Percentiles rank a stretch among this genome's conserved stretches.
Conservation (phyloP, 2,888 invertebrate species). For the Miltochrista miniata region DNA sequence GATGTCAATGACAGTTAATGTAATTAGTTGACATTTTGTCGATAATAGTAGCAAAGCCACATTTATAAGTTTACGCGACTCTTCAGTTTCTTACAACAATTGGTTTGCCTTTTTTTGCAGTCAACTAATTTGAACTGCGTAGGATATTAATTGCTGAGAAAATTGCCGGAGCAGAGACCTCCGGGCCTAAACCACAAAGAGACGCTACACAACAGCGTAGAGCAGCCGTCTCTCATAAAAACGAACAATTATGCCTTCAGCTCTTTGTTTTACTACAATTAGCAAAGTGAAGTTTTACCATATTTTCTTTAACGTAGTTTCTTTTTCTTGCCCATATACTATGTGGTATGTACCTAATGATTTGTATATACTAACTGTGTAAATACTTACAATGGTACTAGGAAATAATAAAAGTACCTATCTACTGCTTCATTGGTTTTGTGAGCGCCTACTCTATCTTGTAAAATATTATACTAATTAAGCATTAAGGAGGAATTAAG, state of each 20-base stretch:
- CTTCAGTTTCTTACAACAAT: slow-evolving; percentile 64
- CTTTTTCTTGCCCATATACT: slow-evolving; percentile 41
- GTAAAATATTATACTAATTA: no score
- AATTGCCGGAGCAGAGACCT: slow-evolving; percentile 64
- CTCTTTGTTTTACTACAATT: slow-evolving; percentile 64
- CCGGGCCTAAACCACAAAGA: slow-evolving; percentile 71
- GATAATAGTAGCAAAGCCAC: no score
- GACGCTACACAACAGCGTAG: slow-evolving; percentile 41
- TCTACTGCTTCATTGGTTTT: no score
- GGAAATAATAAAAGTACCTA: no score
- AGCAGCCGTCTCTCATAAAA: slow-evolving; percentile 63
- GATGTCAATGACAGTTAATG: slow-evolving; percentile 45
- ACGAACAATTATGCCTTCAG: slow-evolving; percentile 66
- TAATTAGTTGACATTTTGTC: slow-evolving; percentile 64
- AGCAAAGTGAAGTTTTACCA: slow-evolving; percentile 52
- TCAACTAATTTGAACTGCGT: slow-evolving; percentile 71
- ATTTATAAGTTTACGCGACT: slow-evolving; percentile 36
- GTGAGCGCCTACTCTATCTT: no score
- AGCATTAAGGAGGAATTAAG: no score
- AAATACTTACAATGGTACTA: no score
- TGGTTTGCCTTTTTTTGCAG: slow-evolving; percentile 70
- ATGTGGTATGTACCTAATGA: neutral
- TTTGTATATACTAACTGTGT: neutral
- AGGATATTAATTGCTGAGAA: slow-evolving; percentile 78
- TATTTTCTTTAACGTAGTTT: slow-evolving; percentile 51